Percentiles rank a stretch among this genome's conserved stretches.
These are phyloP conservation scores for Eublepharis macularius DNA, from an alignment of 2,113 vertebrate genomes.

Conservation along the genomic window DNA sequence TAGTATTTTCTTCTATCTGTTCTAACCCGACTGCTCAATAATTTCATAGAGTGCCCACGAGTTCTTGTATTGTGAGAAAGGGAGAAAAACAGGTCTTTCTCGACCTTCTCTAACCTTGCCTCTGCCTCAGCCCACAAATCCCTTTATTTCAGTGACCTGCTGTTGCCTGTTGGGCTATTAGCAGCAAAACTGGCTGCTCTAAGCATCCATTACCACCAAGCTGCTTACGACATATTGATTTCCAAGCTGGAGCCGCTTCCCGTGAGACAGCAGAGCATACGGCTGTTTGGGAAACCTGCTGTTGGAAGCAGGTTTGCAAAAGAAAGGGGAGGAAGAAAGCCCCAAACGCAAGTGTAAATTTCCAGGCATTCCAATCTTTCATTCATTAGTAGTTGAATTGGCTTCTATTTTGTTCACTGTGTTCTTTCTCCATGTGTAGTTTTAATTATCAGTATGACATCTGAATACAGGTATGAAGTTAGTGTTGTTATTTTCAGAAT, in stretches of 20 bases:
- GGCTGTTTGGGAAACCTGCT: conserved; percentile 56
- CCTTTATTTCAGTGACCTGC: conserved; percentile 65
- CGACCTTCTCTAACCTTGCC: too few relatives aligned
- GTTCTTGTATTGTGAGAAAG: too few relatives aligned
- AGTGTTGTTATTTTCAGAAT: background rate
- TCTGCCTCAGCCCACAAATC: conserved; percentile 29
- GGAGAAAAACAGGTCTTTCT: too few relatives aligned
- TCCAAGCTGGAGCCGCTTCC: conserved; percentile 58
- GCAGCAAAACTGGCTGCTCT: conserved; percentile 63
- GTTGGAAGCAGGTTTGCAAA: conserved; percentile 39
- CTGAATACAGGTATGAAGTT: background rate
- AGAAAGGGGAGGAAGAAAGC: background rate
- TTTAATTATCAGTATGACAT: background rate
- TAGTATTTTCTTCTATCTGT: too few relatives aligned
- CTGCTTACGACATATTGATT: conserved; percentile 67
- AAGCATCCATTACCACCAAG: conserved; percentile 63
- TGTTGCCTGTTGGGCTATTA: conserved; percentile 37
- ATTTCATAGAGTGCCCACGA: too few relatives aligned
- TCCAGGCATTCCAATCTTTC: background rate
- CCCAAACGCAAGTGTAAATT: background rate
- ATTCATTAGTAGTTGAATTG: background rate
- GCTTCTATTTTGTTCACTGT: background rate
- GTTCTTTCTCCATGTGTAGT: background rate
- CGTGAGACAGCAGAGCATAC: conserved; percentile 62
- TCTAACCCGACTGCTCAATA: too few relatives aligned